Evolutionary conservation across 2,888 invertebrate genomes (phyloP), one percentile per base, ranked within the genome.

Genomic region (Physocephala rufipes): DNA sequence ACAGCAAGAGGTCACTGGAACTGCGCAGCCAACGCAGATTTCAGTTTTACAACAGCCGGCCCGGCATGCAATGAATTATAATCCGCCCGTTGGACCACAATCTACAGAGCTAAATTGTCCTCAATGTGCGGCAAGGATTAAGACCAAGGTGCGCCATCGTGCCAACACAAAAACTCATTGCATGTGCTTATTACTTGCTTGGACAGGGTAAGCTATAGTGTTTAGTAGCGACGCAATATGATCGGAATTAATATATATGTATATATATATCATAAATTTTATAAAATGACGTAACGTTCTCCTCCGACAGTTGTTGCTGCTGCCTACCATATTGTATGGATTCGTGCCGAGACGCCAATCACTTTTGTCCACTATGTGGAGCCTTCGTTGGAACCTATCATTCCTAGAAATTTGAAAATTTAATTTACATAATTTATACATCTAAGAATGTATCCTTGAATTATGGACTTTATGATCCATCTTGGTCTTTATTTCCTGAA

Each of bases 301-400:
- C 26, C 58, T 19, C 45, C 26, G 2, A 13, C 24, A 76, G 76
- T 4, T 73, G 74, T 49, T 77, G 76, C 19, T 78, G 77, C 26
- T 76, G 74, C 51, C 21, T 78, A 7, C 77, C 77, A 13, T 78
- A 76, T 49, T 78, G 77, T 28, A 75, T 78, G 76, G 66, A 76
- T 53, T 53, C 75, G 4, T 78, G 77, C 63, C 76, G 73, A 3
- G 76, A 77, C 68, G 67, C 76, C 1, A 76, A 78, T 70, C 77
- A 78, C 71, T 77, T 74, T 47, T 78, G 76, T 65, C 75, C 77
- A 53, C 76, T 73, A 74, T 78, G 77, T 58, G 71, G 64, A 36
- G 62, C 72, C 2, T 78, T 68, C 51, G 61, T 78, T 58, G 77
- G 77, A 0, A 74, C 76, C 0, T 78, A 76, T 63, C 24, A 70